phyloP scores from a whole-genome alignment of 2,113 vertebrate genomes.

The Hemiprocne comata region DNA sequence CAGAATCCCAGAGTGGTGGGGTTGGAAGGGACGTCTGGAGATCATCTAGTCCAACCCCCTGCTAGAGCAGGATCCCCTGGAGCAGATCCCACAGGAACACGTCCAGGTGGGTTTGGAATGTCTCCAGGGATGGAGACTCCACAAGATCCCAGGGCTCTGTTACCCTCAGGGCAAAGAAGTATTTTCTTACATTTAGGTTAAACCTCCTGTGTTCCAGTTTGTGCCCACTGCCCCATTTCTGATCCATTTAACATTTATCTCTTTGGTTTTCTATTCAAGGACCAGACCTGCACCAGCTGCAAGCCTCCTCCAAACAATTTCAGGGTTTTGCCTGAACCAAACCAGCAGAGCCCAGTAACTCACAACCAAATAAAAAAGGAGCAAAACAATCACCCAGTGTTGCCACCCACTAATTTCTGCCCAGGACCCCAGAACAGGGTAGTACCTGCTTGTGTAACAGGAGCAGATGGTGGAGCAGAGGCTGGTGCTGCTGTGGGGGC shows the following conservation, averaged over 20 bases:
- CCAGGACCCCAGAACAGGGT: background rate
- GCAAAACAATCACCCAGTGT: rapidly evolving
- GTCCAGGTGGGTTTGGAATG: no score
- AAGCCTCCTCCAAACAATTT: background rate
- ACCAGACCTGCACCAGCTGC: background rate
- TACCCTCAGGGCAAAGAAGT: no score
- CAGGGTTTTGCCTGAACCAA: background rate
- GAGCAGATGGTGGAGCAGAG: slow-evolving; percentile 54
- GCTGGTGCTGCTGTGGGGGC: slow-evolving; percentile 64
- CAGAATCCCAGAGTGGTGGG: no score
- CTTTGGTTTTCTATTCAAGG: background rate
- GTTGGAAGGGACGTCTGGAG: no score
- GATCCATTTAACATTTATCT: background rate
- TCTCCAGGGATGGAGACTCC: no score
- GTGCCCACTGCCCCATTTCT: background rate
- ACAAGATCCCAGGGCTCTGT: no score
- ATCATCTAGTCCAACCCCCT: no score
- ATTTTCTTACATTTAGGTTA: no score
- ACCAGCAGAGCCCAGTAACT: background rate
- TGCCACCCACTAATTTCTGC: background rate
- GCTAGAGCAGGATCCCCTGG: no score
- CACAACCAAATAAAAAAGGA: background rate
- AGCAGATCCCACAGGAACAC: no score
- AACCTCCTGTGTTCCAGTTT: no score
- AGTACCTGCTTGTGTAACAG: slow-evolving; percentile 75